phyloP scores from a whole-genome alignment of 1,140 invertebrate species.

The Batillaria attramentaria region DNA sequence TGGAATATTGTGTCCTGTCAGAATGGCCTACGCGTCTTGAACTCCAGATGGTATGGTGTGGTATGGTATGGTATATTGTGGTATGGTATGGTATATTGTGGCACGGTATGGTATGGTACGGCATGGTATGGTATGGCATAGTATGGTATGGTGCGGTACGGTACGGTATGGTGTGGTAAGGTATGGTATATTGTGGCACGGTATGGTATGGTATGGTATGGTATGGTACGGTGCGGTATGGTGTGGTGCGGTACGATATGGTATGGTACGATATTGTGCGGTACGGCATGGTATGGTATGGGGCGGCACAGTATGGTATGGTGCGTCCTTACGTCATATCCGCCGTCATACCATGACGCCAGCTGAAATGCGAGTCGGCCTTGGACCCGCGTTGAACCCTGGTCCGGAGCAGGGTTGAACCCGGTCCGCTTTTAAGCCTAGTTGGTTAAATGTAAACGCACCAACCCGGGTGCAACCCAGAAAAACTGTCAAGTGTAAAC shows the following conservation, averaged over 20 bases:
- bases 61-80: conserved; percentile 39
- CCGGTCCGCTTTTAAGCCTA: no score
- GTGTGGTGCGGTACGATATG: conserved; percentile 50
- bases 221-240: conserved; percentile 48
- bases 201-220: conserved; percentile 53
- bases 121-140: conserved; percentile 35
- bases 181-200: conserved; percentile 37
- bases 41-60: conserved; percentile 30
- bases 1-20: no score
- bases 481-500: no score
- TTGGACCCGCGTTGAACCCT: no score
- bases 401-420: no score
- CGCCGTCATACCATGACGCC: no score
- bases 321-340: no score
- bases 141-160: conserved; percentile 41
- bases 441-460: no score
- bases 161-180: conserved; percentile 38
- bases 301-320: conserved; percentile 32
- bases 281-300: conserved; percentile 33
- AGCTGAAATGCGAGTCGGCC: no score
- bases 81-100: conserved; percentile 41
- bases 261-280: conserved; percentile 46
- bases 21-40: no score
- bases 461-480: no score
- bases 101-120: conserved; percentile 39